Base-by-base conservation (phyloP, 1,140 invertebrate genomes). In the Pissodes strobi region DNA sequence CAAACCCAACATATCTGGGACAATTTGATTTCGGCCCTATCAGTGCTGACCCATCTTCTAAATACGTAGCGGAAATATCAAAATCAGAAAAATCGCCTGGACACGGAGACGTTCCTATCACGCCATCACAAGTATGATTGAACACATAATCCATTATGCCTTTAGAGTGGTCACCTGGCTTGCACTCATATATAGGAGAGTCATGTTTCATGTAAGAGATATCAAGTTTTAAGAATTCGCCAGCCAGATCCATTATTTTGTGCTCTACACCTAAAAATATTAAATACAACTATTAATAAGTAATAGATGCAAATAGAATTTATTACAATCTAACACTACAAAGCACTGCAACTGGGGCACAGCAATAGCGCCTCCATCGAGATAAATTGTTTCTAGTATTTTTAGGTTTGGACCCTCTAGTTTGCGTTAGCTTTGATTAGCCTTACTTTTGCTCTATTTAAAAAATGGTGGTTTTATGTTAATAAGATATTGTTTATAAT, bases 41-140 rank as follows among this genome's bases (percentile, higher is more conserved):
- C 17, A 55, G n/a, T 5, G 21, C 15, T 21, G 2, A 38, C 39
- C 52, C 52, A 55, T 55, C 52, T 22, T 55, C 52, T 6, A 55
- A 10, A 39, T 52, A 34, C 0, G 23, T 17, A 8, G 25, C 19
- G 10, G 49, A 52, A 3, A 27, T 27, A 5, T 27, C 25, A 27
- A 27, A 27, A 27, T 27, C 25, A 3, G 25, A 3, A 3, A 27
- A 5, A 9, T 27, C 25, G 9, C 4, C 3, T 5, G 25, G 4
- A 15, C 48, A 51, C n/a, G 25, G 22, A 15, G 1, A 5, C 0
- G 22, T n/a, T n/a, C 48, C 48, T 15, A 27, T 12, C 2, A 18
- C 10, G 9, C 8, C 23, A 30, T 51, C 48, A 12, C 48, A 51
- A 3, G 22, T 13, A 12, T 21, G n/a, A 30, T 51, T 51, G 1